A percentile compares a stretch with the other conserved stretches of the same genome.
These are phyloP conservation scores for Rutilus rutilus DNA, from an alignment of 2,113 vertebrate species.

Conservation along the genomic window DNA sequence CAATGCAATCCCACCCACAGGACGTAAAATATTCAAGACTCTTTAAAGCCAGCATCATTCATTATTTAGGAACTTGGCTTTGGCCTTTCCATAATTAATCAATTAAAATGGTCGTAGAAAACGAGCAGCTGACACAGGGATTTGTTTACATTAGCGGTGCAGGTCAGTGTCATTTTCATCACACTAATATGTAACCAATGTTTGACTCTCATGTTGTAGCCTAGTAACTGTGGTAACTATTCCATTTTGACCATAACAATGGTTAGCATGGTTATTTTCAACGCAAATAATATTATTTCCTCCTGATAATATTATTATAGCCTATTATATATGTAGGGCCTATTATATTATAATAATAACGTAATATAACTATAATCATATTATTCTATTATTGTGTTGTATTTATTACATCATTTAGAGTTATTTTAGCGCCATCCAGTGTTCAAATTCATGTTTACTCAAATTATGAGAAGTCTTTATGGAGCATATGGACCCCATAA, in stretches of 20 bases:
- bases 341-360: no score
- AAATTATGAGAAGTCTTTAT: neutral
- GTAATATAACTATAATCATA: no score
- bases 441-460: neutral
- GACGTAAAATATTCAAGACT: constrained; percentile 56
- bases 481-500: neutral
- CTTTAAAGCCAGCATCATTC: constrained; percentile 44
- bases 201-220: neutral
- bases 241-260: neutral
- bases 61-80: constrained; percentile 68
- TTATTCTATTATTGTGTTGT: no score
- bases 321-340: no score
- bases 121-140: constrained; percentile 25
- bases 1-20: neutral
- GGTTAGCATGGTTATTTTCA: neutral
- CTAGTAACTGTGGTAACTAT: neutral
- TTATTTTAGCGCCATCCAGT: neutral
- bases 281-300: neutral
- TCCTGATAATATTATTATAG: no score
- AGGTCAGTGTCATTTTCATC: neutral
- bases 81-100: constrained; percentile 71
- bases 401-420: no score
- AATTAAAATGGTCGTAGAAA: constrained; percentile 43
- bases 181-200: constrained; percentile 31
- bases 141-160: constrained; percentile 5